Evolutionary conservation across 2,797 vertebrate genomes (phyloP).

Genomic region (Pristis pectinata): DNA sequence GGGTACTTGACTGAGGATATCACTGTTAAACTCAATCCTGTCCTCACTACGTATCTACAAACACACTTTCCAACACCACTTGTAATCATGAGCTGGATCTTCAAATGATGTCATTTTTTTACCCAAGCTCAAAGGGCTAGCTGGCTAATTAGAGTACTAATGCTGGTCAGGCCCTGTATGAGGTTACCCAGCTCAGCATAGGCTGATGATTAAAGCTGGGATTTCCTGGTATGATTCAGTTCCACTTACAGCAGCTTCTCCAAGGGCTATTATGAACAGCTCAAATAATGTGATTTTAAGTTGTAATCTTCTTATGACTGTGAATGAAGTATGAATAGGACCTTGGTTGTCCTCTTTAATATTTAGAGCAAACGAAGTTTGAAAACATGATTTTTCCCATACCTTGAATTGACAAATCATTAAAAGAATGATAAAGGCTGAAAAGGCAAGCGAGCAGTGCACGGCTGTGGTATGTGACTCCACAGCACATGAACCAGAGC

Average conservation of each 20-base stretch:
- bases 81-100: not conserved
- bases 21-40: not conserved
- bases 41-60: not conserved
- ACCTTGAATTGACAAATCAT: not conserved
- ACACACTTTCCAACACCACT: not conserved
- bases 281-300: not conserved
- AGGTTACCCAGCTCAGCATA: not conserved
- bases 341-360: not conserved
- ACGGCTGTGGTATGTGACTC: not conserved
- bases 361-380: not conserved
- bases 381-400: not conserved
- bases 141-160: not conserved
- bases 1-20: not conserved
- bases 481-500: slow-evolving; percentile 1
- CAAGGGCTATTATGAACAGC: not conserved
- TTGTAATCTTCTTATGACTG: not conserved
- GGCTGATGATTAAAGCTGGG: not conserved
- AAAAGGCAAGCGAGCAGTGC: not conserved
- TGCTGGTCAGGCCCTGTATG: not conserved
- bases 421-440: not conserved
- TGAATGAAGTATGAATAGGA: too few species aligned
- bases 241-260: not conserved
- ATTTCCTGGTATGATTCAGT: not conserved
- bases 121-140: not conserved
- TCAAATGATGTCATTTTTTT: not conserved